These are phyloP conservation scores for Lota lota DNA, from an alignment of 2,113 vertebrate species.

Conservation along the genomic window DNA sequence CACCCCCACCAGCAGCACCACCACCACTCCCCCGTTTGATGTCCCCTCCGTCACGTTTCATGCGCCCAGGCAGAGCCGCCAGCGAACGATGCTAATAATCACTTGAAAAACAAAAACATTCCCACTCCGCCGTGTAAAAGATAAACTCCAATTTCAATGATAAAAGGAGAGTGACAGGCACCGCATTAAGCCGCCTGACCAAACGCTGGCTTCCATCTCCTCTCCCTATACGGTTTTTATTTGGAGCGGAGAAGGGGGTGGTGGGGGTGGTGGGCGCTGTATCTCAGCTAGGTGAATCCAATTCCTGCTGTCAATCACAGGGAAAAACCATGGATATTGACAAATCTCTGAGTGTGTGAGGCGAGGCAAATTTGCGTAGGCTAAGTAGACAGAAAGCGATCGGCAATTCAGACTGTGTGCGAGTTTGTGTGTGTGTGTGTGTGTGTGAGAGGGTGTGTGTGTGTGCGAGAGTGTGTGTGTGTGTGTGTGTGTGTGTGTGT, in stretches of 20 bases:
- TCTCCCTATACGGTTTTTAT: not conserved
- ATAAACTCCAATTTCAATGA: conserved; percentile 75
- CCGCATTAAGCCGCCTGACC: conserved; percentile 41
- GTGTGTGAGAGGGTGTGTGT: not conserved
- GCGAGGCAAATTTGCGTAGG: conserved; percentile 39
- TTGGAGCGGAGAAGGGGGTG: conserved; percentile 25
- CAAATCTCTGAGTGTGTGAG: conserved; percentile 53
- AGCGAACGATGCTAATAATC: conserved; percentile 69
- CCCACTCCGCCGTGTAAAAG: conserved; percentile 64
- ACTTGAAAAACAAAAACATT: conserved; percentile 68
- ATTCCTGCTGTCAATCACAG: conserved; percentile 63
- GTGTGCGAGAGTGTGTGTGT: conserved; percentile 21
- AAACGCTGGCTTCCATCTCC: conserved; percentile 32
- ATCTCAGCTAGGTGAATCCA: not conserved
- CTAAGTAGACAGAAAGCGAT: conserved; percentile 53
- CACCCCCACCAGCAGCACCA: not conserved
- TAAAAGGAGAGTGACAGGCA: conserved; percentile 64
- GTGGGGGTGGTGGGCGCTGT: no score
- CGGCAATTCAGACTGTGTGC: no score
- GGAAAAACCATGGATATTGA: conserved; percentile 49
- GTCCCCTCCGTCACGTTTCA: conserved; percentile 43
- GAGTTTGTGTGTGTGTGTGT: not conserved
- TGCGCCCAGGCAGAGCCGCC: conserved; percentile 45
- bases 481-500: no score
- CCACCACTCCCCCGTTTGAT: conserved; percentile 60